These are phyloP conservation scores for Ochropacha duplaris DNA, from an alignment of 2,888 invertebrate species.

Conservation along the genomic window DNA sequence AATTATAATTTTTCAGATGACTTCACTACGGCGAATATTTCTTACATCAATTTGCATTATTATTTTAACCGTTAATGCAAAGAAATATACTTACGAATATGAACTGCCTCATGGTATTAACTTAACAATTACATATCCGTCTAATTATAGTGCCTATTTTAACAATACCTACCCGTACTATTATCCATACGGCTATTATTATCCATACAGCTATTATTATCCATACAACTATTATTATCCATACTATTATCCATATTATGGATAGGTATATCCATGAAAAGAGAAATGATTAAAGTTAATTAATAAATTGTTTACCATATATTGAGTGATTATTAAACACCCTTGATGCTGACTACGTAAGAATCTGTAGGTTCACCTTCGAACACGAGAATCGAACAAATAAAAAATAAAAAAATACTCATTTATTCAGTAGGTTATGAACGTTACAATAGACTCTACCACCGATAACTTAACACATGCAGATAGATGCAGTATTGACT, in stretches of 20 bases:
- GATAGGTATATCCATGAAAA: background rate
- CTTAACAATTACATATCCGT: too few relatives aligned
- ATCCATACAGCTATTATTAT: slow-evolving; percentile 2
- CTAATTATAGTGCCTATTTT: too few relatives aligned
- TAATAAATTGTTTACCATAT: background rate
- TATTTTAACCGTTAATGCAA: background rate
- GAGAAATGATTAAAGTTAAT: background rate
- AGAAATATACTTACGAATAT: background rate
- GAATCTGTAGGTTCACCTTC: too few relatives aligned
- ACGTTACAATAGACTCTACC: too few relatives aligned
- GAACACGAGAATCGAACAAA: too few relatives aligned
- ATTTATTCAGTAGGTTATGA: too few relatives aligned
- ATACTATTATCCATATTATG: background rate
- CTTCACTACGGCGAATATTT: background rate
- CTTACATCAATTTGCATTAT: background rate
- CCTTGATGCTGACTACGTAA: too few relatives aligned
- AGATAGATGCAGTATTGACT: too few relatives aligned
- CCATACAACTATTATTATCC: background rate
- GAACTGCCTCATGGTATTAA: background rate
- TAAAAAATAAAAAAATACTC: too few relatives aligned
- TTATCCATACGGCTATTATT: slow-evolving; percentile 14
- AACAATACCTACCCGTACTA: background rate
- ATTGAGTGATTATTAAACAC: background rate
- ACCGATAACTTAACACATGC: too few relatives aligned
- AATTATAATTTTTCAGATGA: background rate